These are phyloP conservation scores for Drymonia ruficornis DNA, from an alignment of 2,888 invertebrate genomes.

Conservation along the genomic window DNA sequence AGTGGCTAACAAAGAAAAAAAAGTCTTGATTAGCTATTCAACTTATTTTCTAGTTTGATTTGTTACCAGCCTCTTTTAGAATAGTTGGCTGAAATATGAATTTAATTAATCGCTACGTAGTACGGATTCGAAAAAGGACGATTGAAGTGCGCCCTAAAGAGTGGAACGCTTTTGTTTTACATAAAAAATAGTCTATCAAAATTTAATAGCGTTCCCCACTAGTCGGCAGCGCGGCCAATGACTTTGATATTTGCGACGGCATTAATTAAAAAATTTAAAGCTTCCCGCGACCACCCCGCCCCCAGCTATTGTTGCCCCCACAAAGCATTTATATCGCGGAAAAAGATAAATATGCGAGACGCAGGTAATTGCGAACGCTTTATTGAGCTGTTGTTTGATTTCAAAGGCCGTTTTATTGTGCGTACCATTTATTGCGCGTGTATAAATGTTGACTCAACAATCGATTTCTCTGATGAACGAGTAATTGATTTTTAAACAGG, in stretches of 20 bases:
- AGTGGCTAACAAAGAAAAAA: no score
- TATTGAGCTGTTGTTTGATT: slow-evolving; percentile 81
- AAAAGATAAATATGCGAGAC: slow-evolving; percentile 82
- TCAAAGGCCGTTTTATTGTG: slow-evolving; percentile 71
- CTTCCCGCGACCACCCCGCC: slow-evolving; percentile 61
- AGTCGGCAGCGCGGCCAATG: slow-evolving; percentile 68
- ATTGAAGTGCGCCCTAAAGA: slow-evolving; percentile 40
- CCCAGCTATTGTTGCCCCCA: slow-evolving; percentile 67
- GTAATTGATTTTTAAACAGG: slow-evolving; percentile 21
- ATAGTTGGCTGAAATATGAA: no score
- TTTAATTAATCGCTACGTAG: not conserved
- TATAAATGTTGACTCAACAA: slow-evolving; percentile 37
- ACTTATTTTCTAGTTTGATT: no score
- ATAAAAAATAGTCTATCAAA: slow-evolving; percentile 56
- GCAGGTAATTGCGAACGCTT: slow-evolving; percentile 77
- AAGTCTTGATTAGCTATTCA: no score
- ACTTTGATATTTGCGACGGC: slow-evolving; percentile 83
- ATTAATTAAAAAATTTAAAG: slow-evolving; percentile 85
- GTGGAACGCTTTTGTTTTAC: slow-evolving; percentile 61
- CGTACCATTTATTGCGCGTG: slow-evolving; percentile 49
- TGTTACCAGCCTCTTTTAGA: no score
- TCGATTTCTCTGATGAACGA: slow-evolving; percentile 33
- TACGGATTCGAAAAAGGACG: slow-evolving; percentile 20
- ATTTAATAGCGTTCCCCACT: slow-evolving; percentile 74
- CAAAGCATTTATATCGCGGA: slow-evolving; percentile 76